Percentiles rank a stretch among this genome's conserved stretches.
Evolutionary conservation across 2,888 invertebrate genomes (phyloP).

Genomic region (Xestia ashworthii): DNA sequence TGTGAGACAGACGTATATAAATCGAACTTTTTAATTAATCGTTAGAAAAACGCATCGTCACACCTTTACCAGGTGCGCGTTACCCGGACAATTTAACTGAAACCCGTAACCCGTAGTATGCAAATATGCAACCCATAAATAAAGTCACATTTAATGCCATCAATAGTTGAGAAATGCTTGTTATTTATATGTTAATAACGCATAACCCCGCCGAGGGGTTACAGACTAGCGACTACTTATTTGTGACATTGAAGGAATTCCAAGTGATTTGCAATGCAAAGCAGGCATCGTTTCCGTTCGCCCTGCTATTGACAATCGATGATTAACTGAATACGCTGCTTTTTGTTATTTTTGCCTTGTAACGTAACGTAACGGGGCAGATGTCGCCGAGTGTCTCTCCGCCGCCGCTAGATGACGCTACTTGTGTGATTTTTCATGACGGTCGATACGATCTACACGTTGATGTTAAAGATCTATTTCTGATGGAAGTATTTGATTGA

Average conservation of each 20-base stretch:
- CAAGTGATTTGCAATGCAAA: slow-evolving; percentile 86
- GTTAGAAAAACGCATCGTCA: slow-evolving; percentile 62
- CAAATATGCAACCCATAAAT: slow-evolving; percentile 73
- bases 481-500: not conserved
- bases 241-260: slow-evolving; percentile 85
- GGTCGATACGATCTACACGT: slow-evolving; percentile 38
- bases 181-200: slow-evolving; percentile 88
- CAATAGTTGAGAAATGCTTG: slow-evolving; percentile 87
- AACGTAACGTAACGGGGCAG: slow-evolving; percentile 78
- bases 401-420: slow-evolving; percentile 69
- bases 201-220: slow-evolving; percentile 78
- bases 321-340: slow-evolving; percentile 79
- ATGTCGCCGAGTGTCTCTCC: slow-evolving; percentile 66
- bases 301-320: slow-evolving; percentile 82
- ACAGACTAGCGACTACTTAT: slow-evolving; percentile 71
- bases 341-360: slow-evolving; percentile 77
- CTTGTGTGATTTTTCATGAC: slow-evolving; percentile 35
- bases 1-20: slow-evolving; percentile 22
- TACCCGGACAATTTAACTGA: slow-evolving; percentile 65
- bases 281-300: slow-evolving; percentile 77
- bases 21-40: slow-evolving; percentile 30
- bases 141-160: slow-evolving; percentile 78
- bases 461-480: not conserved
- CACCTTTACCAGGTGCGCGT: slow-evolving; percentile 70
- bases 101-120: slow-evolving; percentile 64